Evolutionary conservation across 1,140 invertebrate genomes (phyloP), one percentile per base, ranked within the genome.

Genomic region (Oreohelix idahoensis): DNA sequence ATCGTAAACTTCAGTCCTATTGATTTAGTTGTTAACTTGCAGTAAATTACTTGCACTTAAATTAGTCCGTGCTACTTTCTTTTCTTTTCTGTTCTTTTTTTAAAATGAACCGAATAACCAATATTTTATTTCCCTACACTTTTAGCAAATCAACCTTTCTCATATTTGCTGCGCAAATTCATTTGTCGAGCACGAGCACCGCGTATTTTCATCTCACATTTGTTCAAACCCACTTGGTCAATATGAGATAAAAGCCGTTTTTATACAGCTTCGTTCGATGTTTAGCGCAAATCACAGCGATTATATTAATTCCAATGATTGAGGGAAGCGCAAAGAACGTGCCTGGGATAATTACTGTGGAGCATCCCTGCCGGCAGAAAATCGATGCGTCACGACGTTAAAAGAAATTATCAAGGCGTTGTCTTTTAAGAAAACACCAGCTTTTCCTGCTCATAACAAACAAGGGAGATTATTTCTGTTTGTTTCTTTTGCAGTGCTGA

Each of bases 371-470:
- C 2, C 2, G 63, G 63, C n/a, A 23, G 63, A 66, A 66, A 66
- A 66, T 66, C 63, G 63, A 66, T 66, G 63, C 63, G 10, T 32
- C 23, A 32, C 63, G 23, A 58, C 51, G 26, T 11, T 20, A 66
- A 66, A 66, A 66, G 63, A 32, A 66, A 66, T 66, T 29, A 66
- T 35, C 63, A 66, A 66, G 63, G 63, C n/a, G 63, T 66, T 66
- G 63, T 66, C 63, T 32, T 66, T 66, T 66, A 32, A 35, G 63
- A 13, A 32, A n/a, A 58, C 26, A 58, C 26, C 26, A 17, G 63
- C n/a, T 66, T 66, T 66, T 66, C 8, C 29, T 58, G 10, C 29
- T 35, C 63, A 29, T 29, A 32, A 66, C 63, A 66, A 66, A 66
- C 63, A 35, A 66, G 51, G 51, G 51, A 58, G 51, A 23, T 58